Evolutionary conservation across 2,113 vertebrate species (phyloP).

Genomic region (Anhinga rufa): DNA sequence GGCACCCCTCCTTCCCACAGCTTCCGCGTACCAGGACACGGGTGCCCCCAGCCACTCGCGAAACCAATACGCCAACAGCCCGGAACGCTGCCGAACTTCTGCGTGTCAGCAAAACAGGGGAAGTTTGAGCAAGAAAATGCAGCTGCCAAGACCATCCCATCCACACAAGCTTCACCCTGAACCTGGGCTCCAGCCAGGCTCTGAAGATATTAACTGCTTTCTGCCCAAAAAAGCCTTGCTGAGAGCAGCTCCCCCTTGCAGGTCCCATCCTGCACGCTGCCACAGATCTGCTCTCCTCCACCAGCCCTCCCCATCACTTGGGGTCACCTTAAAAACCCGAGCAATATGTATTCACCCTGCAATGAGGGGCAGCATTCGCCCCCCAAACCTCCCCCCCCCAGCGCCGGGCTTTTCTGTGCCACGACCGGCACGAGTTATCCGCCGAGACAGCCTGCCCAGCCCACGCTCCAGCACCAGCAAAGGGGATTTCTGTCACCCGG

Average conservation of each 20-base stretch:
- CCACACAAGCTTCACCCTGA: background rate
- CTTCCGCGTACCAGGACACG: rapidly evolving
- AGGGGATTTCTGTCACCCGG: rapidly evolving
- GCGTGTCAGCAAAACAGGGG: background rate
- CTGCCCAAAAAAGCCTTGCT: background rate
- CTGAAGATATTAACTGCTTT: background rate
- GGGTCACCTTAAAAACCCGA: background rate
- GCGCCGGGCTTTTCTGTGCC: background rate
- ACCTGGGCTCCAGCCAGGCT: background rate
- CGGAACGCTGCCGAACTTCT: background rate
- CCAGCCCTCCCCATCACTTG: background rate
- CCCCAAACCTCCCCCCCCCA: background rate
- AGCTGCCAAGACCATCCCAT: background rate
- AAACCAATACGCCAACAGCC: background rate
- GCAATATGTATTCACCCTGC: background rate
- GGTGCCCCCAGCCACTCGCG: background rate
- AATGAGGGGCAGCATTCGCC: rapidly evolving
- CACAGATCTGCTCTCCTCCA: background rate
- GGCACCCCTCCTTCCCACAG: background rate
- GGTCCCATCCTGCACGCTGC: background rate
- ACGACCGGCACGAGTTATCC: rapidly evolving
- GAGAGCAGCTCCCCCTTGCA: background rate
- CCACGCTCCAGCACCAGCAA: background rate
- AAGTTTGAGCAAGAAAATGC: background rate
- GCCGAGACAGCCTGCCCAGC: background rate